Conservation (phyloP, 23 tunicate species). For the Styela plicata region DNA sequence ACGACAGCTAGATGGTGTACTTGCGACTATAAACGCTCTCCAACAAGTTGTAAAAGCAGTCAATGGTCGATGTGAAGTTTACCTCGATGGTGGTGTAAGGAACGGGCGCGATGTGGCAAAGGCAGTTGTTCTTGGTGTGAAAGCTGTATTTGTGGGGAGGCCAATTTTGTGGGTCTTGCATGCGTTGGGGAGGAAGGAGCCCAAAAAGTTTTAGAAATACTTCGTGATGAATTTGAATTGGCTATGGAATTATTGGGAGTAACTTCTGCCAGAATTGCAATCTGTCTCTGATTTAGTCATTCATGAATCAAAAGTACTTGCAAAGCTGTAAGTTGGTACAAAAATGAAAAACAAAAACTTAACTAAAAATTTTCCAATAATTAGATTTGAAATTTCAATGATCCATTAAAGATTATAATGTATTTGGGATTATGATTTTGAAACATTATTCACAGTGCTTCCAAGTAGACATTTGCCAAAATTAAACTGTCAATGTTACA, state of each 20-base stretch:
- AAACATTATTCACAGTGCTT: too few species aligned
- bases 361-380: too few species aligned
- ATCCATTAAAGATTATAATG: too few species aligned
- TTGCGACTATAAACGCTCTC: conserved; percentile 60
- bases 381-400: too few species aligned
- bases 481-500: too few species aligned
- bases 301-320: background rate
- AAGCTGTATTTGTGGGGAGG: conserved; percentile 63
- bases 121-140: conserved; percentile 64
- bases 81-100: conserved; percentile 61
- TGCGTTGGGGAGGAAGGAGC: conserved; percentile 63
- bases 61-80: conserved; percentile 56
- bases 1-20: conserved; percentile 50
- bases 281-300: conserved; percentile 4
- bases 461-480: too few species aligned
- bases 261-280: conserved; percentile 17
- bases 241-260: conserved; percentile 68
- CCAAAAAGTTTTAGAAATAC: conserved; percentile 42
- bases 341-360: too few species aligned
- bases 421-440: too few species aligned
- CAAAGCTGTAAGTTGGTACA: conserved; percentile 8
- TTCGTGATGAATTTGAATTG: conserved; percentile 46
- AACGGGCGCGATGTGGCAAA: conserved; percentile 58
- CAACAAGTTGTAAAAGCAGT: conserved; percentile 60
- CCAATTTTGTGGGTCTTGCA: conserved; percentile 58